phyloP scores from a whole-genome alignment of 2,113 vertebrate genomes.

The Catagonus wagneri region DNA sequence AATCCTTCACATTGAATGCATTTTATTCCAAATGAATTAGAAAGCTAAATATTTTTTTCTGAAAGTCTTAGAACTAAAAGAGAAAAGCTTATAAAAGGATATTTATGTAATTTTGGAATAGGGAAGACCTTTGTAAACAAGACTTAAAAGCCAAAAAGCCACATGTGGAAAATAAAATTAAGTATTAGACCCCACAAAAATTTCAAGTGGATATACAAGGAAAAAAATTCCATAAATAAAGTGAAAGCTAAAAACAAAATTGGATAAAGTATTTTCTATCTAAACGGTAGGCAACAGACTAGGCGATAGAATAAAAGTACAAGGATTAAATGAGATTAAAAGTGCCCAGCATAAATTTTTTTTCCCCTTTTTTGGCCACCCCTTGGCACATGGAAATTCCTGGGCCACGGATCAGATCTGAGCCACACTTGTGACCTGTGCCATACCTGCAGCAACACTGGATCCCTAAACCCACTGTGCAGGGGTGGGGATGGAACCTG shows the following conservation, averaged over 20 bases:
- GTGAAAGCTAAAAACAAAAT: conserved; percentile 41
- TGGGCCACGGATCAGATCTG: no score
- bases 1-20: neutral
- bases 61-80: neutral
- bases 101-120: neutral
- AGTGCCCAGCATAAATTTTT: neutral
- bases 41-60: neutral
- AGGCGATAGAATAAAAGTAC: neutral
- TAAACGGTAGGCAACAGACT: neutral
- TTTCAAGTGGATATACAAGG: neutral
- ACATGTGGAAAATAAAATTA: neutral
- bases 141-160: conserved; percentile 17
- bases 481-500: no score
- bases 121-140: conserved; percentile 1
- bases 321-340: neutral
- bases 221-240: conserved; percentile 20
- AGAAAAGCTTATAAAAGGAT: neutral
- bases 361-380: no score
- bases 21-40: neutral
- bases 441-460: no score
- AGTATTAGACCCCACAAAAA: neutral
- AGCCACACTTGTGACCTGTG: no score
- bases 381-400: no score
- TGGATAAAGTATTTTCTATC: neutral
- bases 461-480: no score